A percentile compares a stretch with the other conserved stretches of the same genome.
Evolutionary conservation across 2,888 invertebrate species (phyloP).

Genomic region (Spialia ferax): DNA sequence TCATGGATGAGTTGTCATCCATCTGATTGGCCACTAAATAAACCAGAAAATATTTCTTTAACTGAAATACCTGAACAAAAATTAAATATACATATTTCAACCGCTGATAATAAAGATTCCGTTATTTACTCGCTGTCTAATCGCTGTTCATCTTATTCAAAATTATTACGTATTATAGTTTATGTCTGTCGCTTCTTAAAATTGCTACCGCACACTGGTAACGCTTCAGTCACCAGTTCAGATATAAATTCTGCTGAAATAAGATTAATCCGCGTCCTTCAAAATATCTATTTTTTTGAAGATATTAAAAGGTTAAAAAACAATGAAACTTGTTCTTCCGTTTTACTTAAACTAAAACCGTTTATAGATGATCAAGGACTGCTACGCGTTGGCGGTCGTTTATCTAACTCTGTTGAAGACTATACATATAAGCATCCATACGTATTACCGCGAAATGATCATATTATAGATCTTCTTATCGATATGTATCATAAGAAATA

Average conservation of each 20-base stretch:
- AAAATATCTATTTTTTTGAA: background rate
- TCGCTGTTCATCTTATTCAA: conserved; percentile 3
- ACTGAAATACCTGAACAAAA: conserved; percentile 1
- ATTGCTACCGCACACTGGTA: background rate
- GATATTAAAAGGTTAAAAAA: background rate
- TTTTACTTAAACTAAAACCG: background rate
- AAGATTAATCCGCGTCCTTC: background rate
- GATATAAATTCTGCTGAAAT: background rate
- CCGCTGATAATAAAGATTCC: background rate
- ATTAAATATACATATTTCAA: background rate
- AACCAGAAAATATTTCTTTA: background rate
- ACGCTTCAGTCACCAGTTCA: background rate
- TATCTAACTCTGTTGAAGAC: background rate
- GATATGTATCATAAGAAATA: background rate
- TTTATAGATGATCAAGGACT: background rate
- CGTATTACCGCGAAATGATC: background rate
- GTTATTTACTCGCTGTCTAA: background rate
- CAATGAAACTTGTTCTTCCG: background rate
- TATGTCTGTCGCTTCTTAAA: background rate
- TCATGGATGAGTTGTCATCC: background rate
- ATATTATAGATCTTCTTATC: background rate
- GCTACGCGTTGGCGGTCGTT: background rate
- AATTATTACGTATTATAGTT: background rate
- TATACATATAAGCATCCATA: background rate
- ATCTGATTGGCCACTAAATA: background rate